Evolutionary conservation across 2,113 vertebrate species (phyloP).

Genomic region (Dermatemys mawii): DNA sequence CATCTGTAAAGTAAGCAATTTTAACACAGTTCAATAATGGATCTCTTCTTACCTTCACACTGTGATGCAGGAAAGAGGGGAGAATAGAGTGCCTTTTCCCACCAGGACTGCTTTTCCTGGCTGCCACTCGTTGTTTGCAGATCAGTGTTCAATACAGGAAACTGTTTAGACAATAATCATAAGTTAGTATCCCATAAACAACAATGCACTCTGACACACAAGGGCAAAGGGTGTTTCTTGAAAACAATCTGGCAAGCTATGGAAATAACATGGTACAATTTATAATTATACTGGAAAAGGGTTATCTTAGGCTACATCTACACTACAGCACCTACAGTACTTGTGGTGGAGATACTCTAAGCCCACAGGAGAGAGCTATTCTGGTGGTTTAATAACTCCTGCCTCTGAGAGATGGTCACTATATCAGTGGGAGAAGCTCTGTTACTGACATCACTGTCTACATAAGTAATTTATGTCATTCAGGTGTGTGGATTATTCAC

Average conservation of each 20-base stretch:
- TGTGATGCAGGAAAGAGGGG: constrained; percentile 90
- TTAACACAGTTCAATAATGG: neutral
- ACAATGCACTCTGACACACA: neutral
- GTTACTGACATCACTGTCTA: neutral
- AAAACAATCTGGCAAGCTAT: neutral
- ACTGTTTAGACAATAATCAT: constrained; percentile 76
- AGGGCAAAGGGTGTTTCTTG: neutral
- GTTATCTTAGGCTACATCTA: neutral
- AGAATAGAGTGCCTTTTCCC: constrained; percentile 95
- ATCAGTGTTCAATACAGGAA: constrained; percentile 86
- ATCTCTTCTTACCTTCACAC: constrained; percentile 89
- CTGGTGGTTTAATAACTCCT: neutral
- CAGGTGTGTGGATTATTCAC: neutral
- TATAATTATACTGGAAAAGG: neutral
- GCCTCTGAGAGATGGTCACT: neutral
- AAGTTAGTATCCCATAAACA: constrained; percentile 47
- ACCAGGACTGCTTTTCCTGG: constrained; percentile 94
- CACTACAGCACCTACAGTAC: neutral
- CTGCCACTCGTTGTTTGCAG: constrained; percentile 83
- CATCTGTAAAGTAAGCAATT: neutral
- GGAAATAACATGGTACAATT: neutral
- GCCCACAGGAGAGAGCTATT: neutral
- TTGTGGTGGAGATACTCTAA: neutral
- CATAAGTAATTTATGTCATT: neutral
- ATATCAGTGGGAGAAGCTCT: neutral